Base-by-base conservation (phyloP, 1,140 invertebrate species). In the Vanessa tameamea region DNA sequence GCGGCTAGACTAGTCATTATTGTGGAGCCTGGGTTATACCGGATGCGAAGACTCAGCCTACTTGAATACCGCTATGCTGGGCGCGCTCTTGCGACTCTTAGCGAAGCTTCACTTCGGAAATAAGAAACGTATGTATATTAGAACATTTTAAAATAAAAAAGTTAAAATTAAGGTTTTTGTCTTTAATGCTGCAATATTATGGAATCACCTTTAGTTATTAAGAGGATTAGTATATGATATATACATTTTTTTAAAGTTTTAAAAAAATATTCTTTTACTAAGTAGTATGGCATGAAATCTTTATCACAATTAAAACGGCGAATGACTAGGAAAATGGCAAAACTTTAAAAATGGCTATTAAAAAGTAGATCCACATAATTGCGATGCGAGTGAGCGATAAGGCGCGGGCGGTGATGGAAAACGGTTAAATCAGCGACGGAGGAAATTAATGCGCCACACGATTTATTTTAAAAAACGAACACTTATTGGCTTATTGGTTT, bases 1-100 rank as follows among this genome's bases (percentile, higher is more conserved):
- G 84, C 78, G 81, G 78, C 83, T 77, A 84, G 87, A 83, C 82
- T 80, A 86, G 82, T 84, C 77, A 87, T 87, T 90, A 87, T 86
- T 82, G 83, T 84, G 81, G 80, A 85, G 82, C 78, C 86, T 83
- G 74, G 81, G 73, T 73, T 81, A 76, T 79, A 73, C 85, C 84
- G 87, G 86, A 88, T 82, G 77, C 77, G 57, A 66, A 74, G 75
- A 78, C 72, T 81, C 77, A 67, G 78, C 71, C 66, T 78, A 64
- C 75, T 69, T 75, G 68, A 61, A 69, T 69, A 61, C 68, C 47
- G 68, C 68, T 57, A 43, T 43, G 68, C 57, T 48, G 47, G 37
- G 47, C 43, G 43, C 63, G 26, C 57, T 69, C 47, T 63, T 9
- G 16, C 68, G 57, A 47, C 55, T 69, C 61, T 43, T 69, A 47